Evolutionary conservation across 2,888 invertebrate species (phyloP), one percentile per base, ranked within the genome.

Genomic region (Chrysolina americana): DNA sequence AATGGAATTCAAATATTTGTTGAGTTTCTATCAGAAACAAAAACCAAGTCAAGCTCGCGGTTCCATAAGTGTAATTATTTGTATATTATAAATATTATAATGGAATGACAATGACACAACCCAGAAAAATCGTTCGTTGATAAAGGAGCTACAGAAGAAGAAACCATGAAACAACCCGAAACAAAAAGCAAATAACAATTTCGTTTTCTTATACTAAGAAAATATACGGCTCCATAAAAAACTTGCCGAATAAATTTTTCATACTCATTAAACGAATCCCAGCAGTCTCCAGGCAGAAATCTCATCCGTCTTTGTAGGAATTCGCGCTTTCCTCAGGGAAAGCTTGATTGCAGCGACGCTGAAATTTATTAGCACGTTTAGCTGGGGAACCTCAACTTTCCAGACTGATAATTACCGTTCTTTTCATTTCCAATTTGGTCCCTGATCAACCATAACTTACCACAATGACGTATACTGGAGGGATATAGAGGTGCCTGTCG

Each of bases 201-300:
- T 17, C 6, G 0, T n/a, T 17, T 13, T 50, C 9, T 17, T 2
- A 5, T 11, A 21, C 13, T 13, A 53, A 53, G 0, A 0, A 21
- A 59, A 28, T 59, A 15, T 17, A 28, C 23, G n/a, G 23, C 13
- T 11, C 21, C 13, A 56, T 56, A 21, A 56, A 56, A 13, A 21
- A 56, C 21, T 8, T 6, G n/a, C 5, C 1, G 59, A 59, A 28
- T 36, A 28, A 59, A 2, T 59, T n/a, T 59, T 59, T 2, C 36
- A 59, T n/a, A 59, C 17, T 36, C 59, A 59, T 59, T 59, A 59
- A 59, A 36, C n/a, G 59, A 59, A 17, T 59, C 28, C 59, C 59
- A 36, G 28, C 36, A n/a, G 23, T 59, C 59, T 59, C 36, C 17
- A 59, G 36, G 28, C 28, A 9, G 8, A 15, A 6, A 6, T 59